Evolutionary conservation across 2,888 invertebrate species (phyloP), one percentile per base, ranked within the genome.

Genomic region (Nemapogon koenigi): DNA sequence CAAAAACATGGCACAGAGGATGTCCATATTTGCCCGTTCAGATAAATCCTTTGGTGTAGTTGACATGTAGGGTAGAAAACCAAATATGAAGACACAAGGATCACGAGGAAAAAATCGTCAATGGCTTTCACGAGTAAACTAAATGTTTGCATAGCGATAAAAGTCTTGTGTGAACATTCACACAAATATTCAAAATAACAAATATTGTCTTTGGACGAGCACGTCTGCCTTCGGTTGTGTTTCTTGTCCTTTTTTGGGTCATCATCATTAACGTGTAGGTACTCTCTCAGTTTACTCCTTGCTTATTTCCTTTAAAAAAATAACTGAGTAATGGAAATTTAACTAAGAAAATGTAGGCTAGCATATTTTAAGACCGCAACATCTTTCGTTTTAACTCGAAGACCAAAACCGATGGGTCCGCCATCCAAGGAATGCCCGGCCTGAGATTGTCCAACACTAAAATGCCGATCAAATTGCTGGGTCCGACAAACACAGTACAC

Each of bases 151-250:
- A 52, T 60, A 63, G 58, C 59, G 76, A 78, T 78, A 78, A 76
- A 40, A 71, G 61, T 38, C 52, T 60, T 71, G 70, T 73, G 72
- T 78, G 76, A 79, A 78, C 78, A 72, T 73, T n/a, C n/a, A n/a
- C n/a, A n/a, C n/a, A n/a, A n/a, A n/a, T n/a, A n/a, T 76, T 75
- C 76, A 80, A 80, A 80, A 78, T 63, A 66, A 66, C 67, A 72
- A 73, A 71, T 73, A 78, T 78, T 76, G 70, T 68, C 68, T 63
- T 56, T 62, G 55, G 54, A 49, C 54, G 49, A 53, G 17, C 25
- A 53, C 55, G 54, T 57, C 55, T 59, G 51, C 55, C 52, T 56
- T 54, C 51, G 30, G 16, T 30, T 14, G 18, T 14, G 25, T 13
- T n/a, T 27, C 8, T 27, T 37, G 37, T 37, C 18, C 37, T 28